Evolutionary conservation across 2,888 invertebrate species (phyloP).

Genomic region (Amaurobius ferox): DNA sequence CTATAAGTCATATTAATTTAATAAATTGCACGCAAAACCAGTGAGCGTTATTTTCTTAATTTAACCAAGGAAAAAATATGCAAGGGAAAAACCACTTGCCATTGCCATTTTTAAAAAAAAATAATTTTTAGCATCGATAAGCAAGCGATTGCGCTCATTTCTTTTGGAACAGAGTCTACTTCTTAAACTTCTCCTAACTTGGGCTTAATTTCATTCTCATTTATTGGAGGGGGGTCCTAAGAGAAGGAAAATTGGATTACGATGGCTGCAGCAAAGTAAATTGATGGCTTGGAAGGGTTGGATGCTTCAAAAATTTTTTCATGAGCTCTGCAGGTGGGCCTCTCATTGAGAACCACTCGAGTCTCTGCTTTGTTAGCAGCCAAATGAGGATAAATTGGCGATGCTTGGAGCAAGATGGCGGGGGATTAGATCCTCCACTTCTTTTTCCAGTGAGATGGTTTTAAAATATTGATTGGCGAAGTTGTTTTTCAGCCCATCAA

Average conservation of each 20-base stretch:
- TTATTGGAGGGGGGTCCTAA: background rate
- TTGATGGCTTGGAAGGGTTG: slow-evolving; percentile 6
- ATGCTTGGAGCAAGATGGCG: background rate
- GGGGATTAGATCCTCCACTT: background rate
- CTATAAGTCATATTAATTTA: too few relatives aligned
- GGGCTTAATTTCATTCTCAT: slow-evolving; percentile 9
- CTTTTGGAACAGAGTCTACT: background rate
- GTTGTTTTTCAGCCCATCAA: background rate
- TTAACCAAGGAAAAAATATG: background rate
- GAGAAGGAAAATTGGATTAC: slow-evolving; percentile 3
- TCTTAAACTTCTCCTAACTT: background rate
- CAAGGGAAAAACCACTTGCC: background rate
- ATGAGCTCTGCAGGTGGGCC: slow-evolving; percentile 9
- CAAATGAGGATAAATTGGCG: slow-evolving; percentile 25
- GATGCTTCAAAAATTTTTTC: background rate
- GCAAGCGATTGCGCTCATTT: background rate
- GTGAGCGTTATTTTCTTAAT: too few relatives aligned
- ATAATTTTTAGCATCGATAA: background rate
- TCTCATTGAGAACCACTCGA: background rate
- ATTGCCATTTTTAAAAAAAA: background rate
- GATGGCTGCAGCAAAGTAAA: slow-evolving; percentile 1
- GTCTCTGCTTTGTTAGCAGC: slow-evolving; percentile 6
- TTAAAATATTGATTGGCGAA: background rate
- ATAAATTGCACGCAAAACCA: too few relatives aligned
- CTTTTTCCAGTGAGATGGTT: slow-evolving; percentile 17